phyloP scores from a whole-genome alignment of 2,888 invertebrate species.

The Macrophya alboannulata region DNA sequence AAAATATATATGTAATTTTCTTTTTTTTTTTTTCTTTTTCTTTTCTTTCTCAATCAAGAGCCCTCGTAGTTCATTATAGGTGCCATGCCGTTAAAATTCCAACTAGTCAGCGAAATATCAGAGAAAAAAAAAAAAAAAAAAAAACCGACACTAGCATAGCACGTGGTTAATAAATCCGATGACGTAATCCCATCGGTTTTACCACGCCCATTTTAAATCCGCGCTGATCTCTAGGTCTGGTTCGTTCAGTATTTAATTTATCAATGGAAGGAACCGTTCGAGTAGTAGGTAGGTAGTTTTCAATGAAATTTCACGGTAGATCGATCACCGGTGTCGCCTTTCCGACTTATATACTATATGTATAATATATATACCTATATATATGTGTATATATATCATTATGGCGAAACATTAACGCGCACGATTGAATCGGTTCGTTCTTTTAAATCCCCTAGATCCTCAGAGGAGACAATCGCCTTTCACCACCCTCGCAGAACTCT shows the following conservation, averaged over 20 bases:
- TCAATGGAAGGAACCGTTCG: slow-evolving; percentile 39
- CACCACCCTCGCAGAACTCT: background rate
- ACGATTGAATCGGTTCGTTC: background rate
- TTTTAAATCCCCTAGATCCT: background rate
- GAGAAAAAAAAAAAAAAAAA: background rate
- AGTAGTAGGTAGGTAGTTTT: slow-evolving; percentile 38
- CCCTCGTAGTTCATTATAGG: background rate
- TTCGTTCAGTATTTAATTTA: slow-evolving; percentile 40
- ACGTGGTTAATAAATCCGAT: slow-evolving; percentile 50
- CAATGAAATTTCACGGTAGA: slow-evolving; percentile 54
- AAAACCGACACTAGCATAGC: background rate
- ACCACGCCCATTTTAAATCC: slow-evolving; percentile 42
- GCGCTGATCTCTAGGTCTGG: slow-evolving; percentile 39
- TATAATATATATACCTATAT: background rate
- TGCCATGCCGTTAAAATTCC: background rate
- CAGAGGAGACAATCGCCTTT: background rate
- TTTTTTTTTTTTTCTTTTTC: too few species aligned
- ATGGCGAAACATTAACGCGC: background rate
- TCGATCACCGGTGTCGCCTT: slow-evolving; percentile 7
- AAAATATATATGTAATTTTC: background rate
- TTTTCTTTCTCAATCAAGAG: background rate
- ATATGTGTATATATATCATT: background rate
- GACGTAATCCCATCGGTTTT: slow-evolving; percentile 1
- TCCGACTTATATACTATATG: background rate
- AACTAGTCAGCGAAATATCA: slow-evolving; percentile 2